Conservation (phyloP, 2,113 vertebrate species). For the Helogale parvula region DNA sequence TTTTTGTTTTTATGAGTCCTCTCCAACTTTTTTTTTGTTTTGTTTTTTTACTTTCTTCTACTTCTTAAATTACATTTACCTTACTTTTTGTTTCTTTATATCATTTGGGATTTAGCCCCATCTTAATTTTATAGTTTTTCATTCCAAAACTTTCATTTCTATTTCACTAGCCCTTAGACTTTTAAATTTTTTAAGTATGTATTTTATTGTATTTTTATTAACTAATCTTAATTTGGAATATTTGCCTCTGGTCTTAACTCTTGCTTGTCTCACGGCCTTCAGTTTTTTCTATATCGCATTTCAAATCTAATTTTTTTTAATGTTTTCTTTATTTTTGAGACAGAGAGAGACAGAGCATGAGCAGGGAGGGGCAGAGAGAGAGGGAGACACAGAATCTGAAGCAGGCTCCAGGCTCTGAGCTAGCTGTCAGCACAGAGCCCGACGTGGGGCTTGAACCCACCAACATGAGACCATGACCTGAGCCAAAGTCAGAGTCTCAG, state of each 20-base stretch:
- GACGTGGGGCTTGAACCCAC: too few species aligned
- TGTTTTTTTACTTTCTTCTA: neutral
- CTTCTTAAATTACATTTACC: neutral
- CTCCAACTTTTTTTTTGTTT: neutral
- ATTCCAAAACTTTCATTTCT: neutral
- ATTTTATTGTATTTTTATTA: slow-evolving; percentile 10
- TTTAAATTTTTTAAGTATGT: neutral
- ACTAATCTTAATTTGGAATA: slow-evolving; percentile 3
- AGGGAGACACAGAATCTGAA: too few species aligned
- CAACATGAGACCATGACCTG: too few species aligned
- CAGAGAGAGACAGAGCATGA: too few species aligned
- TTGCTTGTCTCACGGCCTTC: neutral
- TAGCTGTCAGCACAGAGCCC: too few species aligned
- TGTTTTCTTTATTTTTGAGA: too few species aligned
- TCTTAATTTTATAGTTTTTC: slow-evolving; percentile 6
- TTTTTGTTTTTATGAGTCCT: neutral
- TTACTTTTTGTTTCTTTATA: neutral
- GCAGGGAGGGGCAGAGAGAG: too few species aligned
- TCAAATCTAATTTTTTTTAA: neutral
- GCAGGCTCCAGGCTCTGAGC: too few species aligned
- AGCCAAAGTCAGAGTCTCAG: too few species aligned
- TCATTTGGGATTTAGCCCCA: neutral
- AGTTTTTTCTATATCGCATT: neutral
- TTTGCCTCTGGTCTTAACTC: neutral
- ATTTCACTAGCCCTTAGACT: neutral